Percentiles rank a stretch among this genome's conserved stretches.
Evolutionary conservation across 1,140 invertebrate genomes (phyloP).

Genomic region (Pseudoatta argentina): DNA sequence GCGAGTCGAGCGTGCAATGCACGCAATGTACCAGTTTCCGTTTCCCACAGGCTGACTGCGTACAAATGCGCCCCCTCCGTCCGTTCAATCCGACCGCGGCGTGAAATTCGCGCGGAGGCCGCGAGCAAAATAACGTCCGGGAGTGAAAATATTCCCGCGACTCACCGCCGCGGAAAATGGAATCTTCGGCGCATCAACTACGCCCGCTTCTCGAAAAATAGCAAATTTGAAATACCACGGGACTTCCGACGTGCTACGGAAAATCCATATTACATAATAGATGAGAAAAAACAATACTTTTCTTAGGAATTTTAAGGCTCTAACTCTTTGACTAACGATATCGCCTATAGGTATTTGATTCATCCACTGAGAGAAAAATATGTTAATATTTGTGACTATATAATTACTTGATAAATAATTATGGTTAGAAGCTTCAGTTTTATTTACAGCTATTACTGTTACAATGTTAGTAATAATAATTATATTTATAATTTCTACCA

Average conservation of each 20-base stretch:
- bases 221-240: constrained; percentile 38
- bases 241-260: not conserved
- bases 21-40: constrained; percentile 65
- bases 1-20: constrained; percentile 49
- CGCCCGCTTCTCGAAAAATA: constrained; percentile 56
- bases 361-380: not conserved
- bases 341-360: not conserved
- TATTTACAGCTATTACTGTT: no score
- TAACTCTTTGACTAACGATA: not conserved
- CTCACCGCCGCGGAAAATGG: constrained; percentile 72
- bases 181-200: constrained; percentile 71
- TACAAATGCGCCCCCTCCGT: constrained; percentile 20
- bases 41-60: constrained; percentile 35
- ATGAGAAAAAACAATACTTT: constrained; percentile 4
- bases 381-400: no score
- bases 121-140: constrained; percentile 59
- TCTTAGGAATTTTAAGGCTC: not conserved
- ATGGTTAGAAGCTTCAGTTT: no score
- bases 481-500: no score
- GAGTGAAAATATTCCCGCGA: constrained; percentile 62
- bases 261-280: not conserved
- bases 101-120: constrained; percentile 29
- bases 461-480: no score
- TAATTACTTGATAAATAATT: no score
- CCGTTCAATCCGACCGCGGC: constrained; percentile 38